Conservation (phyloP, 2,113 vertebrate genomes). For the Heptranchias perlo region DNA sequence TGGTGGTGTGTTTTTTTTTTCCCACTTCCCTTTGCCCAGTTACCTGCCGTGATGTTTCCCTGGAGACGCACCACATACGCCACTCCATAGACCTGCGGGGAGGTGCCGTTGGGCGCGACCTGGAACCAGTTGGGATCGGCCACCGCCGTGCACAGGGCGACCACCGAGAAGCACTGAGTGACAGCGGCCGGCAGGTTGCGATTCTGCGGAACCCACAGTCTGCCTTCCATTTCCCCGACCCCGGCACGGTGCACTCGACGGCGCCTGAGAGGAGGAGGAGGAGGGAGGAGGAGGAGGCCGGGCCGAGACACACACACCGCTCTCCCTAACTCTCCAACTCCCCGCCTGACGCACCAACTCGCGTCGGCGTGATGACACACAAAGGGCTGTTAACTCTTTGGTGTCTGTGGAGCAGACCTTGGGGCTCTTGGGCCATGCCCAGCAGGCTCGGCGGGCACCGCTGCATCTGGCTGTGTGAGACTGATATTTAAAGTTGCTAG, state of each 20-base stretch:
- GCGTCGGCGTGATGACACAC: neutral
- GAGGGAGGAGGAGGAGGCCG: neutral
- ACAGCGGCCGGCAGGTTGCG: conserved; percentile 48
- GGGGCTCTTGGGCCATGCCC: too few relatives aligned
- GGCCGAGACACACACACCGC: neutral
- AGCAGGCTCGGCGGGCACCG: too few relatives aligned
- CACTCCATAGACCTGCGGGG: conserved; percentile 48
- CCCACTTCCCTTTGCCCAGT: too few relatives aligned
- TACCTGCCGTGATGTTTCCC: conserved; percentile 49
- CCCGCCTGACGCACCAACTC: neutral
- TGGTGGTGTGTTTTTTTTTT: neutral
- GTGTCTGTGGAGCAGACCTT: neutral
- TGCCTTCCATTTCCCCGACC: neutral
- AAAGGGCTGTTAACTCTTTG: neutral
- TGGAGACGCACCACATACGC: conserved; percentile 46
- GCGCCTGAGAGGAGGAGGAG: neutral
- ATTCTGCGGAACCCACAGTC: neutral
- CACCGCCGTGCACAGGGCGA: conserved; percentile 49
- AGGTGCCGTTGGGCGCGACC: conserved; percentile 40
- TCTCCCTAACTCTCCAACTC: neutral
- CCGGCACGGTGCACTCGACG: neutral
- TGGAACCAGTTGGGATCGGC: conserved; percentile 53
- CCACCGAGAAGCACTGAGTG: conserved; percentile 49
- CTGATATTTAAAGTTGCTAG: too few relatives aligned
- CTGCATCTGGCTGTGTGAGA: too few relatives aligned